Evolutionary conservation across 1,140 invertebrate genomes (phyloP).

Genomic region (Acromyrmex charruanus): DNA sequence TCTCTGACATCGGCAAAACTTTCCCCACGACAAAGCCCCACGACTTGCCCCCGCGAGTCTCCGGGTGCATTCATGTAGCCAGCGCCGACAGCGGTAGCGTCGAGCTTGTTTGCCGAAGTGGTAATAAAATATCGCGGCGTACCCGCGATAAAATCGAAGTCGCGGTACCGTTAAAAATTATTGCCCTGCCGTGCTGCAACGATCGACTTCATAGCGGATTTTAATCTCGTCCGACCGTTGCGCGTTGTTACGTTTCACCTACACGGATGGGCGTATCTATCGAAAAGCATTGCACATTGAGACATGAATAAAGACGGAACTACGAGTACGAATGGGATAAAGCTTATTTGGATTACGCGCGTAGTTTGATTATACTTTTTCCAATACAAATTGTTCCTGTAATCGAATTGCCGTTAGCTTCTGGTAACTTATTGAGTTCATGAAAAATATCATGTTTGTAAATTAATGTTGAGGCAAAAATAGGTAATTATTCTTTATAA

Average conservation of each 20-base stretch:
- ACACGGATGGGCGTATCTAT: not conserved
- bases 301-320: conserved; percentile 48
- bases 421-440: not conserved
- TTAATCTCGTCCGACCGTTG: conserved; percentile 44
- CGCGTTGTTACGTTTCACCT: conserved; percentile 1
- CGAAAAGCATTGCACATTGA: conserved; percentile 23
- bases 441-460: not conserved
- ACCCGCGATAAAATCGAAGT: conserved; percentile 43
- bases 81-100: conserved; percentile 3
- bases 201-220: conserved; percentile 50
- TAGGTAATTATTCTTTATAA: not conserved
- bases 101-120: conserved; percentile 33
- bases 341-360: conserved; percentile 16
- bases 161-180: conserved; percentile 49
- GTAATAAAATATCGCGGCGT: conserved; percentile 65
- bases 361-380: conserved; percentile 38
- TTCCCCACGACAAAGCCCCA: conserved; percentile 60
- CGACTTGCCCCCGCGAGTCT: conserved; percentile 26
- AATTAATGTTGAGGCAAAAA: not conserved
- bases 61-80: conserved; percentile 14
- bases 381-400: conserved; percentile 7
- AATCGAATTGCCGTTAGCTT: conserved; percentile 3
- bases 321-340: not conserved
- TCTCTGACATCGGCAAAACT: conserved; percentile 68
- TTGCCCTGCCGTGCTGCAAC: conserved; percentile 43